A percentile compares a stretch with the other conserved stretches of the same genome.
Conservation (phyloP, 2,797 vertebrate species). For the Tenualosa thibaudeaui region DNA sequence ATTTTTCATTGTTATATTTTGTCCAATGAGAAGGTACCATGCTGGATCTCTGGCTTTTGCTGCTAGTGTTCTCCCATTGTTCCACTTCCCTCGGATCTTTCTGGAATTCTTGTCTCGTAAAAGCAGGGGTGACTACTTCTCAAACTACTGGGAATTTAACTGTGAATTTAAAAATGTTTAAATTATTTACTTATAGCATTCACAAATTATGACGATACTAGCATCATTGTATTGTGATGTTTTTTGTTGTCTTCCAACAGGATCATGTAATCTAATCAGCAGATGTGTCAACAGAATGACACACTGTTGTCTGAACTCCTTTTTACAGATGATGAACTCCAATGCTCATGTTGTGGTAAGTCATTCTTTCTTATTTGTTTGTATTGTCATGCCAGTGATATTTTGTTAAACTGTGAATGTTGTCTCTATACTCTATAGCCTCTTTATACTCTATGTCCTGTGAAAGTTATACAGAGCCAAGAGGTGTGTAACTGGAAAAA, state of each 20-base stretch:
- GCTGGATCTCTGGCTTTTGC: not conserved
- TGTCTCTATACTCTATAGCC: not conserved
- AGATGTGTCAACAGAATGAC: not conserved
- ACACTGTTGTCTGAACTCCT: conserved; percentile 74
- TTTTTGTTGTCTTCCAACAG: not conserved
- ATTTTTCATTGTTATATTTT: not conserved
- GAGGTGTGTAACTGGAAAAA: too few species aligned
- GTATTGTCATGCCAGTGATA: not conserved
- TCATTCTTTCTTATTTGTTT: conserved; percentile 27
- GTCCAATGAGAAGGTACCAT: not conserved
- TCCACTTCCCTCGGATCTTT: not conserved
- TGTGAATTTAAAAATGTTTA: not conserved
- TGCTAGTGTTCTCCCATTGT: not conserved
- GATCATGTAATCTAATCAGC: not conserved
- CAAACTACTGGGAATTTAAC: not conserved
- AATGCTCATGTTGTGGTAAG: conserved; percentile 71
- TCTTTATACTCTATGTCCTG: not conserved
- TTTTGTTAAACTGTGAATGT: not conserved
- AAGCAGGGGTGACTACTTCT: not conserved
- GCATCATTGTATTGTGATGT: not conserved
- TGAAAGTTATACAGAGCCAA: not conserved
- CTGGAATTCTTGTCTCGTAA: not conserved
- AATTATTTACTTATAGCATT: not conserved
- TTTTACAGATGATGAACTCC: conserved; percentile 73
- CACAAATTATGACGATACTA: not conserved